A percentile compares a stretch with the other conserved stretches of the same genome.
These are phyloP conservation scores for Miichthys miiuy DNA, from an alignment of 2,797 vertebrate genomes.

Conservation along the genomic window DNA sequence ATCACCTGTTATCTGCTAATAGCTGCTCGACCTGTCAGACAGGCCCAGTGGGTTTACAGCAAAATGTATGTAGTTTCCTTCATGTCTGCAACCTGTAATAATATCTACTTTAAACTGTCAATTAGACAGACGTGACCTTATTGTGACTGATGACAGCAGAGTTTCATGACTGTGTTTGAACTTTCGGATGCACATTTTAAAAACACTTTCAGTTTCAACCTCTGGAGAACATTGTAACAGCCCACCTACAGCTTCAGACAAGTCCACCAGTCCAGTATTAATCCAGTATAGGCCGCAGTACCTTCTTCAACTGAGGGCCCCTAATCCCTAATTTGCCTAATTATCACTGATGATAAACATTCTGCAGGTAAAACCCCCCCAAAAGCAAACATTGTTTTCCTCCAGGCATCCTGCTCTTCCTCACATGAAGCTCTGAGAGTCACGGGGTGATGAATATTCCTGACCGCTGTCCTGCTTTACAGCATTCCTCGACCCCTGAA, in stretches of 20 bases:
- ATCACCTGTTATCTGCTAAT: not conserved
- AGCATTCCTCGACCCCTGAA: constrained; percentile 53
- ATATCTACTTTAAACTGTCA: not conserved
- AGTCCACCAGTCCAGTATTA: not conserved
- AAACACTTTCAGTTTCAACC: not conserved
- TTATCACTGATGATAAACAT: not conserved
- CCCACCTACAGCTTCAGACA: not conserved
- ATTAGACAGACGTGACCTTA: not conserved
- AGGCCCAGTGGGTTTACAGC: not conserved
- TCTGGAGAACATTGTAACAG: not conserved
- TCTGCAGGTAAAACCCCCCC: not conserved
- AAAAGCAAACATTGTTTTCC: not conserved
- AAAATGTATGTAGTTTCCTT: not conserved
- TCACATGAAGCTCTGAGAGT: not conserved
- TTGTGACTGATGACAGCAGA: not conserved
- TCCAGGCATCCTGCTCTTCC: not conserved
- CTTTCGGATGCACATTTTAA: not conserved
- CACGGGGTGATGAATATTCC: constrained; percentile 9
- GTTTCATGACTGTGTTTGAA: not conserved
- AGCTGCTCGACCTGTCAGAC: not conserved
- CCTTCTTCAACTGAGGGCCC: not conserved
- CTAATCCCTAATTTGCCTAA: not conserved
- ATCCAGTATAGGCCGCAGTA: not conserved
- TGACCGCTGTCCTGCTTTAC: constrained; percentile 55
- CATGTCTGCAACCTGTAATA: not conserved